Percentiles rank a stretch among this genome's conserved stretches.
Conservation (phyloP, 2,888 invertebrate species). For the Agonopterix subpropinquella region DNA sequence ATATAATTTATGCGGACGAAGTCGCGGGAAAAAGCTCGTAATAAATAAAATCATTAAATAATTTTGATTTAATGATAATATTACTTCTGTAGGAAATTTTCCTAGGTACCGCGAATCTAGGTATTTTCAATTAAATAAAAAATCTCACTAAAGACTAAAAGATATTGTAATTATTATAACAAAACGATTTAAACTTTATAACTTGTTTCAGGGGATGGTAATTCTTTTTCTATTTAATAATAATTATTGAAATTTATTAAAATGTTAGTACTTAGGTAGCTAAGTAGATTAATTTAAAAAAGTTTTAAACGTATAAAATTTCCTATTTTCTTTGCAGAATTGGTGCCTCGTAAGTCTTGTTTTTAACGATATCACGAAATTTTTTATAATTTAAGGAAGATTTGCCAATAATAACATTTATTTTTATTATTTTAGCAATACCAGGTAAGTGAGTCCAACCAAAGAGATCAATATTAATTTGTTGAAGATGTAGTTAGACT, state of each 20-base stretch:
- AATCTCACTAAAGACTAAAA: background rate
- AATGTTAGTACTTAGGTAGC: too few species aligned
- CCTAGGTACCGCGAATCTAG: background rate
- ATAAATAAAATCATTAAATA: too few species aligned
- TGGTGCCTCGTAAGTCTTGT: conserved; percentile 39
- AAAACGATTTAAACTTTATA: background rate
- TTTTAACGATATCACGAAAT: background rate
- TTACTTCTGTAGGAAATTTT: background rate
- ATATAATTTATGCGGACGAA: too few species aligned
- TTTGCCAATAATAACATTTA: background rate
- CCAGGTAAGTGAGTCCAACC: conserved; percentile 2
- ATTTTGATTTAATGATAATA: background rate
- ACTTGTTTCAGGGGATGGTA: conserved; percentile 24
- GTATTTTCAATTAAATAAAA: background rate
- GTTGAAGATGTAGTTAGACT: background rate
- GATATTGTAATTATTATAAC: too few species aligned
- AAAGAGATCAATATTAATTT: background rate
- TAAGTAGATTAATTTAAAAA: background rate
- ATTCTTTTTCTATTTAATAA: conserved; percentile 2
- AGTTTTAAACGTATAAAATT: background rate
- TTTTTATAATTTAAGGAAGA: background rate
- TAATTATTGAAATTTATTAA: background rate
- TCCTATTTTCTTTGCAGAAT: conserved; percentile 31
- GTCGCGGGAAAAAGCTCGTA: too few species aligned
- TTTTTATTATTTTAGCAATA: conserved; percentile 2